Evolutionary conservation across 2,888 invertebrate genomes (phyloP).

Genomic region (Dermolepida albohirtum): DNA sequence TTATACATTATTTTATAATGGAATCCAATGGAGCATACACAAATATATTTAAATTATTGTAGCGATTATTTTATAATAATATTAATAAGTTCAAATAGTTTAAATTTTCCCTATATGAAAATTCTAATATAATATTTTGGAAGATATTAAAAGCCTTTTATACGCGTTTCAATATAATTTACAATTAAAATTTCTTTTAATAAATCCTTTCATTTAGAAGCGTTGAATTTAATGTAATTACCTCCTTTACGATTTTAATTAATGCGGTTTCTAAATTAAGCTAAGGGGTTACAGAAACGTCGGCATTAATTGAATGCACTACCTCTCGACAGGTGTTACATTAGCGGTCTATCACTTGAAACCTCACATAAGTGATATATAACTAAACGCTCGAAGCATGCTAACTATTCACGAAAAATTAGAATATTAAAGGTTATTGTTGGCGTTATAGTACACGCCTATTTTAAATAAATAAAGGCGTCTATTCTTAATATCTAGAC

Average conservation of each 20-base stretch:
- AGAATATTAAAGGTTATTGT: slow-evolving; percentile 41
- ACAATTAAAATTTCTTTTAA: no score
- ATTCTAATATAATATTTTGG: no score
- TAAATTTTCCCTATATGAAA: no score
- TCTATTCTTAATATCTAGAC: slow-evolving; percentile 37
- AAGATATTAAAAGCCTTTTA: no score
- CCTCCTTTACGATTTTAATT: not conserved
- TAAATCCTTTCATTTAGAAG: not conserved
- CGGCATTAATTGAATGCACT: slow-evolving; percentile 12
- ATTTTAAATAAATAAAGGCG: slow-evolving; percentile 33
- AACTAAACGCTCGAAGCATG: slow-evolving; percentile 28
- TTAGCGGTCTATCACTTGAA: slow-evolving; percentile 14
- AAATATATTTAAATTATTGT: no score
- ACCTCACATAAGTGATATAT: slow-evolving; percentile 12
- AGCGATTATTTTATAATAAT: no score
- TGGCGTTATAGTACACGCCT: slow-evolving; percentile 40
- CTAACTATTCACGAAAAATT: slow-evolving; percentile 41
- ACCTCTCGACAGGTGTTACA: slow-evolving; percentile 23
- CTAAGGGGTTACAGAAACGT: not conserved
- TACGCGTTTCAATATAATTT: no score
- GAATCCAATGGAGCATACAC: no score
- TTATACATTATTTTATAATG: no score
- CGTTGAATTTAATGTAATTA: not conserved
- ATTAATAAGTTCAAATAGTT: no score
- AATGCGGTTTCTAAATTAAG: slow-evolving; percentile 7